Evolutionary conservation across 2,888 invertebrate species (phyloP), one percentile per base, ranked within the genome.

Genomic region (Dryococelus australis): DNA sequence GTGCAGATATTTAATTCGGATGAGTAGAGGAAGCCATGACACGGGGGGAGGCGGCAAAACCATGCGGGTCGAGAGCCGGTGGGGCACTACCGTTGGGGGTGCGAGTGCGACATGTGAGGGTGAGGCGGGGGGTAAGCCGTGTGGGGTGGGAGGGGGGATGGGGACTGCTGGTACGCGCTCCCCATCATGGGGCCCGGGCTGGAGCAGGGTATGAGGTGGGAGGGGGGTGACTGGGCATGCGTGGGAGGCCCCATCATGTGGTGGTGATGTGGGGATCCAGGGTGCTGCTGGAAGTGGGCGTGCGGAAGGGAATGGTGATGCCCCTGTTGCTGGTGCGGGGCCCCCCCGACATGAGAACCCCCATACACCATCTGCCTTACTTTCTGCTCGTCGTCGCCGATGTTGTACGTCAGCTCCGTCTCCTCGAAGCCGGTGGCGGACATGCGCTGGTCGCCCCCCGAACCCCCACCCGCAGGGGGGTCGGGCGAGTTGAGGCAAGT

Each of bases 351-450:
- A 81, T 90, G 90, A 93, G 95, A 94, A 91, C 96, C 95, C 90
- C 94, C 95, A 94, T 97, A 97, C 94, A 97, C 97, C 96, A 97
- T 96, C 96, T 97, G 97, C 94, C 98, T 97, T 97, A 98, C 98
- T 97, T 98, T 98, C 95, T 97, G 97, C 93, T 98, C 97, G 95
- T 98, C 98, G 94, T 98, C 97, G 93, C 96, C 96, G 93, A 97
- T 97, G 94, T 97, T 97, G 95, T 98, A 99, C 91, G 98, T 98
- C 91, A 99, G 96, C 94, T 99, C 99, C 90, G 99, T 98, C 94
- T 99, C 99, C 94, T 99, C 99, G 95, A 98, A 99, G 91, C 99
- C 99, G 87, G 98, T 98, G 89, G 99, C 99, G 88, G 98, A 98
- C 99, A 99, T 99, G 91, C 99, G 95, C 93, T 99, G 99, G 94